Evolutionary conservation across 2,797 vertebrate species (phyloP), one percentile per base, ranked within the genome.

Genomic region (Lindbergichthys nudifrons): DNA sequence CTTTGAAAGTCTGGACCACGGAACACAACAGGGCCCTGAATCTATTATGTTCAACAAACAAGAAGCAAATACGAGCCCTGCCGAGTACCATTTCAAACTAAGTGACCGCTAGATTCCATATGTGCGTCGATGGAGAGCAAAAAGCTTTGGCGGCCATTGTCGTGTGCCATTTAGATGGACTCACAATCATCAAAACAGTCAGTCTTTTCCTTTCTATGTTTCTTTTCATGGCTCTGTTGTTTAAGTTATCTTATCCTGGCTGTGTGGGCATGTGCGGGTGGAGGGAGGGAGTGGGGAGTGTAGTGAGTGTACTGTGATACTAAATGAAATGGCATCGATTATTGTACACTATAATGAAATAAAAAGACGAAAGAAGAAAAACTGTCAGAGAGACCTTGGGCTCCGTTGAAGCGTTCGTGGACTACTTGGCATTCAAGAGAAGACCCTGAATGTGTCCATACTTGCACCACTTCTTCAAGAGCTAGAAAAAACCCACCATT

Each of bases 1-100:
- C 45, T 83, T 81, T 86, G 66, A 76, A 79, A 65, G 58, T 70
- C 59, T 73, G 66, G 12, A 74, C 69, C 57, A 32, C 50, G n/a
- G 52, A 74, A 70, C 79, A 58, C 78, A 74, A 61, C 66, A 14
- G 57, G 50, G 19, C 53, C n/a, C 47, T 39, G 61, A 39, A 64
- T 83, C 48, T 64, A 63, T 69, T 69, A 75, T 66, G 42, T 50
- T 59, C 45, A 52, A 64, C 73, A 84, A 77, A 76, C 41, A 66
- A 58, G 65, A 45, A 58, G 65, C 66, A 78, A 69, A 71, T 65
- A 65, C 26, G 47, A 75, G 16, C 16, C 69, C 21, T 30, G 32
- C 18, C 0, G 39, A 64, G 46, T 68, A 61, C 26, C 30, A 50
- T 71, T 68, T 43, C 23, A 63, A 58, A 41, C 16, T 16, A 10